A percentile compares a stretch with the other conserved stretches of the same genome.
Evolutionary conservation across 2,888 invertebrate species (phyloP).

Genomic region (Sipha maydis): DNA sequence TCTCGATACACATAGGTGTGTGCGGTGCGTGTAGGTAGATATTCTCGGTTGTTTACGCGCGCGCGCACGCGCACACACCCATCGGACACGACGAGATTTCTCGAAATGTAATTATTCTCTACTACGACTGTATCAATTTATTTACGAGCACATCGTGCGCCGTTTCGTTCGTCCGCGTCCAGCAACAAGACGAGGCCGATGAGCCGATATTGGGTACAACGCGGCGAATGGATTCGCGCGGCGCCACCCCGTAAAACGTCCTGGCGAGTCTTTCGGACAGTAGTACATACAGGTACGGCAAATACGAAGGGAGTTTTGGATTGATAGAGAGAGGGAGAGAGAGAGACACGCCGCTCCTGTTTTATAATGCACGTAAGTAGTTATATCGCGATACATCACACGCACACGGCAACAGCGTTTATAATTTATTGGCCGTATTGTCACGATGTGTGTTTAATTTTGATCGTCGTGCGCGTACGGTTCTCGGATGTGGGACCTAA

Average conservation of each 20-base stretch:
- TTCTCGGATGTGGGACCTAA: no score
- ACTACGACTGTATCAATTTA: background rate
- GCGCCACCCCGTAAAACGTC: background rate
- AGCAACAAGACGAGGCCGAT: constrained; percentile 42
- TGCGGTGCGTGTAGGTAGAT: background rate
- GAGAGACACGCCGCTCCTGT: background rate
- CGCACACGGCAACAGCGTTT: background rate
- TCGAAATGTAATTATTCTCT: constrained; percentile 23
- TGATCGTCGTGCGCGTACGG: no score
- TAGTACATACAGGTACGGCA: background rate
- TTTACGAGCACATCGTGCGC: background rate
- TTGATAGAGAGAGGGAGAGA: background rate
- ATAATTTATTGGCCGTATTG: background rate
- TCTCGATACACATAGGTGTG: background rate
- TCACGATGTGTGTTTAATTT: no score
- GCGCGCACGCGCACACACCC: background rate
- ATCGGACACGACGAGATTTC: constrained; percentile 14
- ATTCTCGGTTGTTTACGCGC: background rate
- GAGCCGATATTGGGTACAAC: background rate
- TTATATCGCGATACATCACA: background rate
- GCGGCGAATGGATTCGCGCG: constrained; percentile 12
- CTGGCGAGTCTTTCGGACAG: background rate
- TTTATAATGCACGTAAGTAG: background rate
- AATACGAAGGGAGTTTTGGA: no score
- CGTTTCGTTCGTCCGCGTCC: background rate